Evolutionary conservation across 2,888 invertebrate species (phyloP).

Genomic region (Nymphalis c-album): DNA sequence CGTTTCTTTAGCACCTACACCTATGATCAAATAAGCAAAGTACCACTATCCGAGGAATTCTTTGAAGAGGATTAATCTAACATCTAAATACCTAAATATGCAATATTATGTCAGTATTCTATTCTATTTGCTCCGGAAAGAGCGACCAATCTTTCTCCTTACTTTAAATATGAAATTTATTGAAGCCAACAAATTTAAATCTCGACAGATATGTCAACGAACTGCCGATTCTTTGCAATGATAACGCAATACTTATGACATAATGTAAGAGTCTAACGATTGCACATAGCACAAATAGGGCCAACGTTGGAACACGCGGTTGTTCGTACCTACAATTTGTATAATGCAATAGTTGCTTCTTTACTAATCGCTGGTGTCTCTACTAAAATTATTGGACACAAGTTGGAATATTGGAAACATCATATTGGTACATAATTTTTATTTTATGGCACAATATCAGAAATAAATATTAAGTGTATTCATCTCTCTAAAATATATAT

Average conservation of each 20-base stretch:
- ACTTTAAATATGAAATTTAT: not conserved
- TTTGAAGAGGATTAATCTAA: constrained; percentile 56
- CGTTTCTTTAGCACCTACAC: constrained; percentile 73
- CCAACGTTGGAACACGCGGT: constrained; percentile 1
- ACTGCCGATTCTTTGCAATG: constrained; percentile 25
- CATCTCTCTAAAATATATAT: not conserved
- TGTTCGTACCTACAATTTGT: not conserved
- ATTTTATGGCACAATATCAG: not conserved
- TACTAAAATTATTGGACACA: not conserved
- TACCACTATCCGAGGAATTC: constrained; percentile 70
- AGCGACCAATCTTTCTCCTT: no score
- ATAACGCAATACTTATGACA: constrained; percentile 29
- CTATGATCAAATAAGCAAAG: constrained; percentile 67
- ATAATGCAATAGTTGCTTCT: not conserved
- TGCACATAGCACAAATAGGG: constrained; percentile 14
- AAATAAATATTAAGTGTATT: not conserved
- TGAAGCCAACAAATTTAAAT: not conserved
- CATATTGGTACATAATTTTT: not conserved
- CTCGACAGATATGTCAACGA: constrained; percentile 7
- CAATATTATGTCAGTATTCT: constrained; percentile 12
- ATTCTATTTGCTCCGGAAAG: constrained; percentile 2
- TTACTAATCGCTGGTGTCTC: not conserved
- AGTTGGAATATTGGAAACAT: not conserved
- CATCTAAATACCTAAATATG: no score
- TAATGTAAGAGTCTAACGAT: constrained; percentile 27